phyloP scores from a whole-genome alignment of 2,888 invertebrate genomes.

The Amphiduros pacificus region DNA sequence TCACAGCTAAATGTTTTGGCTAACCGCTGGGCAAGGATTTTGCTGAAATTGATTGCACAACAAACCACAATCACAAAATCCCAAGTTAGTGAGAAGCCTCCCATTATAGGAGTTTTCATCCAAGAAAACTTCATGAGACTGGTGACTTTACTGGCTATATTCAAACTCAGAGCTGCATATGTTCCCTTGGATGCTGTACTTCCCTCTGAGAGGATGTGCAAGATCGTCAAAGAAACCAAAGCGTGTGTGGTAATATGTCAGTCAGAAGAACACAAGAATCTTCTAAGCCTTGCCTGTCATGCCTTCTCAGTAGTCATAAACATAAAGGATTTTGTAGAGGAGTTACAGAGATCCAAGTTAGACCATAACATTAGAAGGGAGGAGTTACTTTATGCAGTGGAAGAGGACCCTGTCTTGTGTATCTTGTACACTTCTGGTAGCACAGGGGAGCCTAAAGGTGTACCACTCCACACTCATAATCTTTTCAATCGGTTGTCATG shows the following conservation, averaged over 20 bases:
- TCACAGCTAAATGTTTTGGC: no score
- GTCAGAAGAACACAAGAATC: neutral
- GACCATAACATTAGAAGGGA: neutral
- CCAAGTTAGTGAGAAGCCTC: no score
- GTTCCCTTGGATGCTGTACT: neutral
- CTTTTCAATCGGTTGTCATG: constrained; percentile 74
- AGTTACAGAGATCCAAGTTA: neutral
- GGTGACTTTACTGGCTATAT: neutral
- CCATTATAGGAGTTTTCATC: neutral
- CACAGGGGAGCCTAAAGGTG: constrained; percentile 84
- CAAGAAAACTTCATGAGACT: neutral
- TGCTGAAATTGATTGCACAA: no score
- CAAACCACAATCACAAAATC: no score
- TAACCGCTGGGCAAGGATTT: no score
- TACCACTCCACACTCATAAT: constrained; percentile 76
- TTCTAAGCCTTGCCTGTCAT: no score
- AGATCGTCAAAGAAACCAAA: neutral
- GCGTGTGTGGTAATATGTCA: neutral
- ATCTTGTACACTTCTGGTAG: constrained; percentile 87
- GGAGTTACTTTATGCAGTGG: no score
- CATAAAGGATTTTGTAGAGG: neutral
- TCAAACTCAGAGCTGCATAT: neutral
- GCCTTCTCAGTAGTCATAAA: neutral
- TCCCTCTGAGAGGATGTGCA: neutral
- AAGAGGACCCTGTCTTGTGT: constrained; percentile 18